phyloP scores from a whole-genome alignment of 1,140 invertebrate species.

The Lucilia sericata region DNA sequence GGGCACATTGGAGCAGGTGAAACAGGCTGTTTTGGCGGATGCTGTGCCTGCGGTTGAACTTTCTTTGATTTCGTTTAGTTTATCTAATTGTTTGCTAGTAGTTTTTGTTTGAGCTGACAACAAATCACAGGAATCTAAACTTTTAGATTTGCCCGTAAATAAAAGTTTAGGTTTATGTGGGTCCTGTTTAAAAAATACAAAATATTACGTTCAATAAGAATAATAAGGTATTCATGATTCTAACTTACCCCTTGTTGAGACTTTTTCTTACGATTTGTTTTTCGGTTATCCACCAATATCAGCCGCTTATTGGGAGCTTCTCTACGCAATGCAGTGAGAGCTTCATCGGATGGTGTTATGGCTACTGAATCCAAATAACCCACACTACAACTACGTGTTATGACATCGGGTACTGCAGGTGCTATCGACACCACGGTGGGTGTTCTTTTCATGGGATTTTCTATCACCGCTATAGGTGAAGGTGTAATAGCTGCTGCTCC shows the following conservation, averaged over 20 bases:
- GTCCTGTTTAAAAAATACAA: conserved; percentile 48
- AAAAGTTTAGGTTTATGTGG: conserved; percentile 73
- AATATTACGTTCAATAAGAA: neutral
- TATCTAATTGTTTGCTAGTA: conserved; percentile 62
- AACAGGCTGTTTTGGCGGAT: conserved; percentile 48
- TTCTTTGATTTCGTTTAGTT: conserved; percentile 65
- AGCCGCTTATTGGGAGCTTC: conserved; percentile 80
- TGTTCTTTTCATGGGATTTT: conserved; percentile 70
- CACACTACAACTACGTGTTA: conserved; percentile 85
- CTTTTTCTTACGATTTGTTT: conserved; percentile 66
- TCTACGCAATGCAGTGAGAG: conserved; percentile 76
- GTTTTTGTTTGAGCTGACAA: conserved; percentile 58
- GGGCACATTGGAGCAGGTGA: conserved; percentile 62
- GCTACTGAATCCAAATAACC: conserved; percentile 86
- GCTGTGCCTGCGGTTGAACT: conserved; percentile 34
- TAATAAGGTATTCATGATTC: neutral
- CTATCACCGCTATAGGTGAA: neutral
- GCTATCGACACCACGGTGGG: conserved; percentile 76
- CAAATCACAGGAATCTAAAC: conserved; percentile 82
- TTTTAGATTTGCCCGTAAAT: conserved; percentile 84
- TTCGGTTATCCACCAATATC: conserved; percentile 77
- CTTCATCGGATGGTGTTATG: conserved; percentile 79
- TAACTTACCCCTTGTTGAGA: conserved; percentile 54
- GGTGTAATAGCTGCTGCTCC: conserved; percentile 52
- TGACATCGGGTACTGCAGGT: conserved; percentile 74